phyloP scores from a whole-genome alignment of 2,113 vertebrate species.

The Taurulus bubalis region DNA sequence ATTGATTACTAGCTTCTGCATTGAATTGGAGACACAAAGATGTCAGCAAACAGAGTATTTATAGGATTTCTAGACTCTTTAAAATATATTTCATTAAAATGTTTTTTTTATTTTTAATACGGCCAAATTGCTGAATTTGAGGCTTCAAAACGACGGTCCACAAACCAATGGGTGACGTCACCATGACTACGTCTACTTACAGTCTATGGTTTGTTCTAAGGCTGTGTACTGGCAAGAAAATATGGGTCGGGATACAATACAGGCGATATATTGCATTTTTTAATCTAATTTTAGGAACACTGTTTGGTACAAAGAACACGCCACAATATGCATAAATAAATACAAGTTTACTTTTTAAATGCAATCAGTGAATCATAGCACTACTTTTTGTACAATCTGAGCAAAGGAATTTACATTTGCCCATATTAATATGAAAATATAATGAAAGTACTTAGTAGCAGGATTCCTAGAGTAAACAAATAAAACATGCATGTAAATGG shows the following conservation, averaged over 20 bases:
- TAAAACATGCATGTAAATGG: background rate
- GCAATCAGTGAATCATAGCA: background rate
- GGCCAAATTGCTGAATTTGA: background rate
- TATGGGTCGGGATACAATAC: background rate
- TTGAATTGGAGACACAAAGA: conserved; percentile 62
- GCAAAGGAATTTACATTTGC: background rate
- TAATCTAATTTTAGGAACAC: background rate
- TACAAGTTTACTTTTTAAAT: background rate
- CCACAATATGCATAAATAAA: background rate
- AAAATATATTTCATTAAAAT: no score
- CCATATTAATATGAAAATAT: background rate
- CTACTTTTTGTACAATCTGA: no score
- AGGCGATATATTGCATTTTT: background rate
- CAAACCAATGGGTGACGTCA: no score
- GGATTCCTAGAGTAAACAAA: background rate
- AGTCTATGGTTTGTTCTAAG: no score
- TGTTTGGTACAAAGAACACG: background rate
- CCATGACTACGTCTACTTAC: no score
- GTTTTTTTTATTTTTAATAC: no score
- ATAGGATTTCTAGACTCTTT: conserved; percentile 34
- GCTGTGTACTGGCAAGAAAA: no score
- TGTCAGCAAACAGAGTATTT: conserved; percentile 59
- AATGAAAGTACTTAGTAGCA: background rate
- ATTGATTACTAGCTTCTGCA: conserved; percentile 73
- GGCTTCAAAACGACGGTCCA: background rate